Evolutionary conservation across 1,140 invertebrate genomes (phyloP).

Genomic region (Reticulitermes speratus): DNA sequence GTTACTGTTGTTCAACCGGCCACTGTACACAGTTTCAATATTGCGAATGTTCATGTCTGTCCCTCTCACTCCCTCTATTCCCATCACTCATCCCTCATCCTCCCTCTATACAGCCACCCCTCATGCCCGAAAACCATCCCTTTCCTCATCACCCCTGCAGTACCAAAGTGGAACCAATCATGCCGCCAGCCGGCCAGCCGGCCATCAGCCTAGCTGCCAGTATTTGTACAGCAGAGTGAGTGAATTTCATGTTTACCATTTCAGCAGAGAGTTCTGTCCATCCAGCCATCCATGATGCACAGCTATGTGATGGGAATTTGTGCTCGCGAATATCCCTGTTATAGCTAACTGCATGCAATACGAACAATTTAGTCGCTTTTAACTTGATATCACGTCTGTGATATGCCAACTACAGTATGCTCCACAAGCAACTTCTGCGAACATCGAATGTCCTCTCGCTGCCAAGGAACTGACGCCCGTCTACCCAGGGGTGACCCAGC

Average conservation of each 20-base stretch:
- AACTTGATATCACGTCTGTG: slow-evolving; percentile 23
- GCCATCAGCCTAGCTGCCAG: slow-evolving; percentile 26
- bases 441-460: too few relatives aligned
- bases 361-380: slow-evolving; percentile 24
- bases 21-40: slow-evolving; percentile 30
- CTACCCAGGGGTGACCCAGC: too few relatives aligned
- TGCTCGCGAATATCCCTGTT: not conserved
- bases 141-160: not conserved
- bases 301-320: slow-evolving; percentile 33
- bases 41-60: slow-evolving; percentile 25
- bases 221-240: slow-evolving; percentile 30
- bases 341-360: slow-evolving; percentile 6
- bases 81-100: not conserved
- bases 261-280: slow-evolving; percentile 29
- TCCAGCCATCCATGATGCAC: slow-evolving; percentile 32
- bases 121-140: slow-evolving; percentile 23
- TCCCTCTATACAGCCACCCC: not conserved
- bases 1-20: not conserved
- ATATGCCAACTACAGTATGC: not conserved
- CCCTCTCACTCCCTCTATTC: not conserved
- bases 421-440: not conserved
- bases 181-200: slow-evolving; percentile 24
- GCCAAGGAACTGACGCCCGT: too few relatives aligned
- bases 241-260: slow-evolving; percentile 34
- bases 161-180: slow-evolving; percentile 22